Evolutionary conservation across 2,888 invertebrate genomes (phyloP), one percentile per base, ranked within the genome.

Genomic region (Argyra leucocephala): DNA sequence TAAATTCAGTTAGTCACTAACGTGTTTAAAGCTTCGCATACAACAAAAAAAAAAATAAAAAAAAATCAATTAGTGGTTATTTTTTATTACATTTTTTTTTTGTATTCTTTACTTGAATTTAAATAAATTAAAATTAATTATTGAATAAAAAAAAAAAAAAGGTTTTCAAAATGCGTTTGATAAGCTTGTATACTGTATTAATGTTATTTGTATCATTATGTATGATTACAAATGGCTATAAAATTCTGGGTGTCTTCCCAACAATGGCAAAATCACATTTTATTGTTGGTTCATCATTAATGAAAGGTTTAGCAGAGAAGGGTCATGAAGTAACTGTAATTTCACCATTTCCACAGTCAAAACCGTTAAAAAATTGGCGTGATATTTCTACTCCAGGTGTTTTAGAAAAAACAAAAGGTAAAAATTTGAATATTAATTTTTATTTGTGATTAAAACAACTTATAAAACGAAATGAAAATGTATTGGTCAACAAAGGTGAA

Each of bases 291-390:
- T 74, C 76, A 9, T 68, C 77, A 0, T 64, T 79, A 64, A 73
- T 78, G 66, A 74, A 74, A 26, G 76, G 73, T 1, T 69, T 81
- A 24, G 74, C 73, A 1, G 69, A 69, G 15, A 71, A 74, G 2
- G 80, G 81, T 0, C 81, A 81, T 68, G 71, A 79, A 15, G 74
- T 81, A 2, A 78, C 76, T 0, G 67, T 78, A 0, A 71, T 78
- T 26, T 74, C 75, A 4, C 72, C 76, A 10, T 76, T 74, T 70
- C 75, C 76, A 3, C 72, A 72, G 57, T 72, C 73, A 61, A 70
- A 73, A 1, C 72, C 73, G 0, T 24, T 75, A 0, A 69, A 70
- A 24, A 76, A 76, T 65, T 74, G 74, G 63, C 68, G 69, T 0
- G 73, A 76, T 67, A 67, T 76, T 3, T 26, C 66, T 21, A 66